A percentile compares a stretch with the other conserved stretches of the same genome.
Evolutionary conservation across 1,140 invertebrate species (phyloP).

Genomic region (Panagrolaimus sp.): DNA sequence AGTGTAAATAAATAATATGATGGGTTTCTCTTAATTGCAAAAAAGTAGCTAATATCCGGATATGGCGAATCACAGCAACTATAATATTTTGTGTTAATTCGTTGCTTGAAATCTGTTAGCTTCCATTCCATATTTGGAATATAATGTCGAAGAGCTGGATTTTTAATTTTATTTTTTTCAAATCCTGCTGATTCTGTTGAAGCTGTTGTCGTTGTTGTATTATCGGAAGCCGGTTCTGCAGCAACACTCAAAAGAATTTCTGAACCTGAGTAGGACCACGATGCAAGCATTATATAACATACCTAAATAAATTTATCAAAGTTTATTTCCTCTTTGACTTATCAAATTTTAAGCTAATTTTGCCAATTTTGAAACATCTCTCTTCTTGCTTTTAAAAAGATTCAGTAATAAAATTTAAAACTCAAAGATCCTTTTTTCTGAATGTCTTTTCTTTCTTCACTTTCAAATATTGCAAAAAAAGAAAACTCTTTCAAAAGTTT

Average conservation of each 20-base stretch:
- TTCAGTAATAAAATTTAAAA: too few relatives aligned
- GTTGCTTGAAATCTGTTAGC: slow-evolving; percentile 47
- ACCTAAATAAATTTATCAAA: slow-evolving; percentile 39
- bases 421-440: too few relatives aligned
- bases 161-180: neutral
- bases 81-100: slow-evolving; percentile 52
- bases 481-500: slow-evolving; percentile 1
- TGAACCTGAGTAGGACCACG: slow-evolving; percentile 52
- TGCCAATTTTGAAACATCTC: too few relatives aligned
- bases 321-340: too few relatives aligned
- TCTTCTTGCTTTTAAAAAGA: too few relatives aligned
- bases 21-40: slow-evolving; percentile 54
- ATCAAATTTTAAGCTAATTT: too few relatives aligned
- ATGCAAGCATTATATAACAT: slow-evolving; percentile 54
- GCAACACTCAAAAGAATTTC: slow-evolving; percentile 43
- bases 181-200: slow-evolving; percentile 24
- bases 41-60: slow-evolving; percentile 54
- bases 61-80: slow-evolving; percentile 50
- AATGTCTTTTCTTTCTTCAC: too few relatives aligned
- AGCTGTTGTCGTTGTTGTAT: slow-evolving; percentile 23
- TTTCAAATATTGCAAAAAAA: too few relatives aligned
- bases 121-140: slow-evolving; percentile 57
- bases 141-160: slow-evolving; percentile 45
- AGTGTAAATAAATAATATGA: slow-evolving; percentile 56
- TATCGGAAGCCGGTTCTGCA: slow-evolving; percentile 16